phyloP scores from a whole-genome alignment of 2,888 invertebrate species.

The Acrocyrtus sp. region DNA sequence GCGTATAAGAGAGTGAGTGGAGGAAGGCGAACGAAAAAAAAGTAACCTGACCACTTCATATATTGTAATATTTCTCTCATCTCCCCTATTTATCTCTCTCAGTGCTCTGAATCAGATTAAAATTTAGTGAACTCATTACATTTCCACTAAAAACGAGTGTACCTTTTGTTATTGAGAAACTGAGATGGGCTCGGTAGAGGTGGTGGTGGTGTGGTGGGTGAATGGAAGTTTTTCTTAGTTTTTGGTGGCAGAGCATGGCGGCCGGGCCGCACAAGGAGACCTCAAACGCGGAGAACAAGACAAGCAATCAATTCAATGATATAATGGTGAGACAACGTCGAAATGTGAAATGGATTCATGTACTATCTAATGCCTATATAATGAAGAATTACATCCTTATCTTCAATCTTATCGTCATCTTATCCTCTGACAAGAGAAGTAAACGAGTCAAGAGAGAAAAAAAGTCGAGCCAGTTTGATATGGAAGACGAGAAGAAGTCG shows the following conservation, averaged over 20 bases:
- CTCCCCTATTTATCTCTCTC: background rate
- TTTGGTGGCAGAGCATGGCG: too few species aligned
- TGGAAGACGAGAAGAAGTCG: slow-evolving; percentile 2
- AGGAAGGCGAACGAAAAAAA: too few species aligned
- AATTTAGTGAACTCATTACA: too few species aligned
- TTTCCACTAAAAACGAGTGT: too few species aligned
- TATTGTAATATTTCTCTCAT: background rate
- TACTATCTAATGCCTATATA: slow-evolving; percentile 26
- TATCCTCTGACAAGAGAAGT: slow-evolving; percentile 19
- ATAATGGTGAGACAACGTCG: slow-evolving; percentile 40
- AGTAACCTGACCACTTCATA: background rate
- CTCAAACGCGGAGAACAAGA: slow-evolving; percentile 41
- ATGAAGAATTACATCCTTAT: slow-evolving; percentile 32
- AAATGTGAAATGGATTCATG: slow-evolving; percentile 41
- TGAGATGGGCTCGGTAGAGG: background rate
- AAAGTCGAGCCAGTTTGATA: slow-evolving; percentile 6
- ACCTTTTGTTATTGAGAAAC: too few species aligned
- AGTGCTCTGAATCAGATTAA: background rate
- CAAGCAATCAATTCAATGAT: slow-evolving; percentile 41
- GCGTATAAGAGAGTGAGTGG: too few species aligned
- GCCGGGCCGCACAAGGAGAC: slow-evolving; percentile 47
- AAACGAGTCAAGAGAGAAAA: slow-evolving; percentile 22
- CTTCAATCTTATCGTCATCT: slow-evolving; percentile 34
- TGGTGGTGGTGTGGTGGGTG: slow-evolving; percentile 32
- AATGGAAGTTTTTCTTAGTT: too few species aligned